phyloP scores from a whole-genome alignment of 2,888 invertebrate species.

The Drosophila neotestacea region DNA sequence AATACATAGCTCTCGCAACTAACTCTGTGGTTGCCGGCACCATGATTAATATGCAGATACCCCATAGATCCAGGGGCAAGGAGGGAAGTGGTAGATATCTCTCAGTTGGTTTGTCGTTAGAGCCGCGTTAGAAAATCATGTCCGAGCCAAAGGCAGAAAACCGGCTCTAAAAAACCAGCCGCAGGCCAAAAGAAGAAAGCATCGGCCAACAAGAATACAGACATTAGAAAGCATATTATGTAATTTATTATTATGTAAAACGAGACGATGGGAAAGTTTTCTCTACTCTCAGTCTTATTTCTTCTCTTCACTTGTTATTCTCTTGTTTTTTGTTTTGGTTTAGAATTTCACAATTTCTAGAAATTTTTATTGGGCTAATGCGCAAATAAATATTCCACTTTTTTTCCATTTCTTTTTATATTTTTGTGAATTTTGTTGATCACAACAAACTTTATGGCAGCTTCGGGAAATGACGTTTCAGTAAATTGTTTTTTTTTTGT shows the following conservation, averaged over 20 bases:
- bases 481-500: constrained; percentile 17
- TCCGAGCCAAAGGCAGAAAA: constrained; percentile 25
- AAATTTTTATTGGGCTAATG: constrained; percentile 54
- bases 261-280: constrained; percentile 72
- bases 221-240: constrained; percentile 77
- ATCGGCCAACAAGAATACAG: constrained; percentile 52
- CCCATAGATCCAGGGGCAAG: constrained; percentile 17
- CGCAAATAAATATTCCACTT: constrained; percentile 63
- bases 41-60: constrained; percentile 77
- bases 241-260: constrained; percentile 75
- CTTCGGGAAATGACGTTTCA: constrained; percentile 38
- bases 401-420: constrained; percentile 16
- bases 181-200: constrained; percentile 67
- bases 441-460: constrained; percentile 34
- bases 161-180: constrained; percentile 49
- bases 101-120: constrained; percentile 66
- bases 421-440: constrained; percentile 36
- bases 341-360: constrained; percentile 71
- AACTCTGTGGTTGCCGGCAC: constrained; percentile 44
- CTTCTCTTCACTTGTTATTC: neutral
- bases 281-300: constrained; percentile 25
- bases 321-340: constrained; percentile 52
- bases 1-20: constrained; percentile 25
- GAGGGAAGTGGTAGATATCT: constrained; percentile 9
- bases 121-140: constrained; percentile 67